phyloP scores from a whole-genome alignment of 2,797 vertebrate genomes.

The Benthosema pterotum region DNA sequence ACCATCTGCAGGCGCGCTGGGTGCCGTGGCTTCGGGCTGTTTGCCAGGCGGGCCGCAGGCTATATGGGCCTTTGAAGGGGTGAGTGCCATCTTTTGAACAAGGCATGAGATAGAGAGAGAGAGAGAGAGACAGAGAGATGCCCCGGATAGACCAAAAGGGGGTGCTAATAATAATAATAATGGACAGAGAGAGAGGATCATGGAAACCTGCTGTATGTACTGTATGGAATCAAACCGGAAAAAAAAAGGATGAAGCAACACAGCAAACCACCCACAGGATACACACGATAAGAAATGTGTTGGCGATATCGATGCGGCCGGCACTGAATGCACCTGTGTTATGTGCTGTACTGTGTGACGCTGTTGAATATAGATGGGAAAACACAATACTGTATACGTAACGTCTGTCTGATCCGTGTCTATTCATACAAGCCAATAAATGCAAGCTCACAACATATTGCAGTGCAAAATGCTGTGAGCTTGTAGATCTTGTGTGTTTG shows the following conservation, averaged over 20 bases:
- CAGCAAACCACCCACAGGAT: constrained; percentile 18
- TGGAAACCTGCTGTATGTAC: constrained; percentile 48
- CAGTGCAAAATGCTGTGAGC: too few species aligned
- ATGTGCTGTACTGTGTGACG: too few species aligned
- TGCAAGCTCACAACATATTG: too few species aligned
- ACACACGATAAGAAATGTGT: background rate
- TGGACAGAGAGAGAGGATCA: constrained; percentile 55
- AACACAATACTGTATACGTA: too few species aligned
- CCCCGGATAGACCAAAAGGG: constrained; percentile 57
- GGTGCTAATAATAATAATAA: too few species aligned
- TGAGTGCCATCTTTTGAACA: constrained; percentile 99
- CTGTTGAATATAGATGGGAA: too few species aligned
- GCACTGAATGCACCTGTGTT: background rate
- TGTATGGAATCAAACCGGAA: constrained; percentile 34
- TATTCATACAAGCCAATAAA: too few species aligned
- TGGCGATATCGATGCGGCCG: background rate
- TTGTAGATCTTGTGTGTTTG: too few species aligned
- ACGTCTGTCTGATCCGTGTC: too few species aligned
- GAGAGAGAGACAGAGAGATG: too few species aligned
- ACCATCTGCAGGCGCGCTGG: constrained; percentile 76
- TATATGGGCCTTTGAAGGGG: constrained; percentile 99
- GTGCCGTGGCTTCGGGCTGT: constrained; percentile 94
- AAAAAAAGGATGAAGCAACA: constrained; percentile 19
- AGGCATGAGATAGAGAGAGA: too few species aligned
- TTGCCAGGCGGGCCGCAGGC: constrained; percentile 97